These are phyloP conservation scores for Stichodactyla helianthus DNA, from an alignment of 64 coral and sea anemone genomes.

Conservation along the genomic window DNA sequence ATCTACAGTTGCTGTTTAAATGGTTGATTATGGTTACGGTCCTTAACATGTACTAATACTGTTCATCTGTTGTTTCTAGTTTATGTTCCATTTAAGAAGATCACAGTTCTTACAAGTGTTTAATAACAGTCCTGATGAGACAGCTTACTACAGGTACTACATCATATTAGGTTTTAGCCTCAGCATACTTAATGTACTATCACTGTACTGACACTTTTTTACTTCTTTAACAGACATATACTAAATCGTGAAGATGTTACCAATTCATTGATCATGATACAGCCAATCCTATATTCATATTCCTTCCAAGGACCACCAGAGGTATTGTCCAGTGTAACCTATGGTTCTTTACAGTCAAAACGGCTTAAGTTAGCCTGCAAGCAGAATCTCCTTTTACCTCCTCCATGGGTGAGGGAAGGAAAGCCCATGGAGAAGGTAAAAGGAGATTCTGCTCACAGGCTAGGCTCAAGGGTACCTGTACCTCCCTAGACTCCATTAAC, in stretches of 20 bases:
- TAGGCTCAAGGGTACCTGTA: no score
- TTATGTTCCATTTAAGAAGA: constrained; percentile 98
- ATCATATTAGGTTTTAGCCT: not conserved
- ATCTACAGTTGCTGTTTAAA: not conserved
- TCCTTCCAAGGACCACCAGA: constrained; percentile 98
- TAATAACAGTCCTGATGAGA: constrained; percentile 98
- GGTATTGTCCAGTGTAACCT: constrained; percentile 30
- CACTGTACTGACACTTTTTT: not conserved
- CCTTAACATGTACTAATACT: not conserved
- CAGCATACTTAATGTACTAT: no score
- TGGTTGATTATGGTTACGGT: not conserved
- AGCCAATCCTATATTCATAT: constrained; percentile 95
- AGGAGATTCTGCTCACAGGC: no score
- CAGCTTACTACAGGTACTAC: constrained; percentile 90
- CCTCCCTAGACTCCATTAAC: no score
- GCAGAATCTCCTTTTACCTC: no score
- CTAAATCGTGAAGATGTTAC: constrained; percentile 97
- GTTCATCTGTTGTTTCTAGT: constrained; percentile 41
- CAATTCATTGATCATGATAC: constrained; percentile 97
- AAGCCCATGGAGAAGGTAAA: no score
- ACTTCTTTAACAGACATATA: constrained; percentile 65
- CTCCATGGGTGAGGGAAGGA: no score
- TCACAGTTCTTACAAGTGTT: constrained; percentile 99
- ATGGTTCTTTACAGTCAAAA: not conserved
- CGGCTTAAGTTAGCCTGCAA: not conserved